Evolutionary conservation across 1,140 invertebrate species (phyloP).

Genomic region (Trichogramma pretiosum): DNA sequence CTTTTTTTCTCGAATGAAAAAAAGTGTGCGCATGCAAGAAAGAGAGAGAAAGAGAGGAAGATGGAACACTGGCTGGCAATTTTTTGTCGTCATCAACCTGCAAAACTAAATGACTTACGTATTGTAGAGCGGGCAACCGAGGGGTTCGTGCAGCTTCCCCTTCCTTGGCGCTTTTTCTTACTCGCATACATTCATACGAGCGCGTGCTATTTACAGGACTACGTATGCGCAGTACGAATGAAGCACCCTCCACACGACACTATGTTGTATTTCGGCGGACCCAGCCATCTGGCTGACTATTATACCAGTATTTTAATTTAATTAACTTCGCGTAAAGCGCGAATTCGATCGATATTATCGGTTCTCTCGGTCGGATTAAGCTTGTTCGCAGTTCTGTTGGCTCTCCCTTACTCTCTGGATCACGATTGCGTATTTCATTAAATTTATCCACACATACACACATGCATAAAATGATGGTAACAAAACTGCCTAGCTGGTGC

Average conservation of each 20-base stretch:
- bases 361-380: conserved; percentile 40
- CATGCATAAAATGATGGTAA: too few species aligned
- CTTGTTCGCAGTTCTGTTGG: conserved; percentile 31
- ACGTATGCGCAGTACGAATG: neutral
- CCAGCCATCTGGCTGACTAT: conserved; percentile 43
- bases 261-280: conserved; percentile 38
- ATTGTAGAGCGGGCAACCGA: conserved; percentile 28
- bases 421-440: neutral
- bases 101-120: conserved; percentile 43
- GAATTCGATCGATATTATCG: conserved; percentile 45
- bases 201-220: too few species aligned
- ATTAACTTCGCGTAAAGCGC: conserved; percentile 39
- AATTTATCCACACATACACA: too few species aligned
- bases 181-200: neutral
- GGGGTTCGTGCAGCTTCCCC: too few species aligned
- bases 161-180: too few species aligned
- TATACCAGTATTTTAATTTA: conserved; percentile 47
- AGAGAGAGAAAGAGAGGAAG: conserved; percentile 12
- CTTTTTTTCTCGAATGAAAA: too few species aligned
- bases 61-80: conserved; percentile 22
- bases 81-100: conserved; percentile 40
- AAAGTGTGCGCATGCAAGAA: too few species aligned
- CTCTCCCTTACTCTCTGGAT: neutral
- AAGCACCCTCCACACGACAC: conserved; percentile 27
- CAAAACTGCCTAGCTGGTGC: conserved; percentile 40